A percentile compares a stretch with the other conserved stretches of the same genome.
These are phyloP conservation scores for Stichopus chloronotus DNA, from an alignment of 35 echinoderm and acorn worm species.

Conservation along the genomic window DNA sequence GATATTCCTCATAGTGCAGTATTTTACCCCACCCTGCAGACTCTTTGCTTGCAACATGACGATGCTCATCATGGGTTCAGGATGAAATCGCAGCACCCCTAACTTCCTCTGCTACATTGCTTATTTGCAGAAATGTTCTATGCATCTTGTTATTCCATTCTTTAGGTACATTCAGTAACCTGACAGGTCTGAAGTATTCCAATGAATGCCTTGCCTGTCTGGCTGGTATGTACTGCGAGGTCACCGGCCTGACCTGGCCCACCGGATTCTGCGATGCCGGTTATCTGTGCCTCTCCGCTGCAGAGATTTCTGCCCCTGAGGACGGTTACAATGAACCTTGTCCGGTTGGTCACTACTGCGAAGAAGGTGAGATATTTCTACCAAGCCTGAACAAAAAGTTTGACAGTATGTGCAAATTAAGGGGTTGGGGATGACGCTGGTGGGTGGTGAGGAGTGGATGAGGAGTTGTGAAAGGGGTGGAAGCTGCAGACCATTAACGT, in stretches of 20 bases:
- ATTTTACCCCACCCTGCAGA: no score
- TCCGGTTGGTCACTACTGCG: slow-evolving; percentile 86
- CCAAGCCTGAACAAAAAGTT: not conserved
- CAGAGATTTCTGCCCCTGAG: slow-evolving; percentile 65
- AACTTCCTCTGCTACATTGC: no score
- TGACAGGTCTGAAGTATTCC: slow-evolving; percentile 66
- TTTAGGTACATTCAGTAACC: slow-evolving; percentile 83
- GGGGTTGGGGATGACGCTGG: not conserved
- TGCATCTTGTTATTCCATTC: not conserved
- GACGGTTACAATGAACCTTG: slow-evolving; percentile 88
- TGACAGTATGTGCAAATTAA: not conserved
- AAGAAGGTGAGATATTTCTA: slow-evolving; percentile 63
- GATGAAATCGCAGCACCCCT: no score
- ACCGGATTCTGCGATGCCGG: slow-evolving; percentile 85
- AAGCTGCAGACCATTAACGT: no score
- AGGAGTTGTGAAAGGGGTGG: not conserved
- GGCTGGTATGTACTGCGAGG: slow-evolving; percentile 88
- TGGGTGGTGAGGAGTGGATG: not conserved
- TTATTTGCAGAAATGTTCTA: not conserved
- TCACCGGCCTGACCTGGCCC: slow-evolving; percentile 79
- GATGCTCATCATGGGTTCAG: no score
- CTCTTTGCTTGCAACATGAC: no score
- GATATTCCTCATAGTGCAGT: no score
- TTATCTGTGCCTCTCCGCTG: slow-evolving; percentile 75
- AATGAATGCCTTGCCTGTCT: slow-evolving; percentile 79